These are phyloP conservation scores for Nothobranchius furzeri DNA, from an alignment of 2,113 vertebrate genomes.

Conservation along the genomic window DNA sequence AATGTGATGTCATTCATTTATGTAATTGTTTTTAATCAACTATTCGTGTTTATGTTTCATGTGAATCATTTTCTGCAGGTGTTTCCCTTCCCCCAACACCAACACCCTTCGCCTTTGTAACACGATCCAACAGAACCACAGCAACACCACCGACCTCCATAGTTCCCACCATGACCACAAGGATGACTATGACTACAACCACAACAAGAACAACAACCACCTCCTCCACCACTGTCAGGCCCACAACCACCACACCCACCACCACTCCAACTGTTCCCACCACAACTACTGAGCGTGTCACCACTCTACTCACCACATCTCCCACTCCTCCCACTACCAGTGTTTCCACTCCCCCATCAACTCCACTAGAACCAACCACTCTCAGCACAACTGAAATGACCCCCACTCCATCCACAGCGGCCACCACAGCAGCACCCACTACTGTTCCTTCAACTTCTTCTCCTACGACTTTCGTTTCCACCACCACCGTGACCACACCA, in stretches of 20 bases:
- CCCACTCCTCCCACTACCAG: slow-evolving; percentile 23
- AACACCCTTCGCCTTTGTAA: slow-evolving; percentile 79
- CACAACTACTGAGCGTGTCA: slow-evolving; percentile 43
- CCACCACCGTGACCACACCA: slow-evolving; percentile 20
- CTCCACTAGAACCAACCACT: slow-evolving; percentile 30
- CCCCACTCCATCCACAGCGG: slow-evolving; percentile 25
- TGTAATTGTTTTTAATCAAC: too few species aligned
- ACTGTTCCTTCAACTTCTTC: slow-evolving; percentile 28
- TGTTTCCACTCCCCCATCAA: slow-evolving; percentile 34
- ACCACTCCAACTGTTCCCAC: slow-evolving; percentile 40
- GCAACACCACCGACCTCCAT: slow-evolving; percentile 24
- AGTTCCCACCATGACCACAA: slow-evolving; percentile 12
- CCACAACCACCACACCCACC: slow-evolving; percentile 36
- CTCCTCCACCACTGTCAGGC: slow-evolving; percentile 37
- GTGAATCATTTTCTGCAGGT: slow-evolving; percentile 50
- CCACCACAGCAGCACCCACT: slow-evolving; percentile 28
- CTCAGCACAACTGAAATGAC: slow-evolving; percentile 32
- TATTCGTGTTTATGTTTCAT: neutral
- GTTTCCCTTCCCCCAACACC: slow-evolving; percentile 78
- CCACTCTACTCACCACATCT: slow-evolving; percentile 22
- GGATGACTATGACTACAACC: slow-evolving; percentile 25
- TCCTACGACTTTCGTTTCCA: slow-evolving; percentile 21
- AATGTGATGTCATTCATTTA: too few species aligned
- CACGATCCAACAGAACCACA: slow-evolving; percentile 72
- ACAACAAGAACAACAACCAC: slow-evolving; percentile 33